Base-by-base conservation (phyloP, 2,113 vertebrate genomes). In the Plestiodon gilberti region DNA sequence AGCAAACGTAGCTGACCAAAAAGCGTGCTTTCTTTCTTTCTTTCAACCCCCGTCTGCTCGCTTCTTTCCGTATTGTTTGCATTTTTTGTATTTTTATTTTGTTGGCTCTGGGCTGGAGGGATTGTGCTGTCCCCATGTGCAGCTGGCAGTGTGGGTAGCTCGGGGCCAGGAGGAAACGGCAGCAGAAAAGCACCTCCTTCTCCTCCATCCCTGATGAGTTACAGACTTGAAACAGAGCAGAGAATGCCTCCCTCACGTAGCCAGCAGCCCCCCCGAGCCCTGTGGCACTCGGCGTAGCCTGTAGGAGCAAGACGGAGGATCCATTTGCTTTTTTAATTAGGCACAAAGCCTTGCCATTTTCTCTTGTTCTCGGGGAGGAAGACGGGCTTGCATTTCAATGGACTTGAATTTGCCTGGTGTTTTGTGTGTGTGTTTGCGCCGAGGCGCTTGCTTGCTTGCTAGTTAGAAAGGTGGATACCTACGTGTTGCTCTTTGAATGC, bases 331-430 rank as follows among this genome's bases (percentile, higher is more conserved):
- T 88, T 62, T 61, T 3, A 77, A 78, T 61, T 20, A 43, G 67
- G 67, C 81, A 84, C 81, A 23, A 71, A 48, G 75, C 33, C 59
- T 89, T 73, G 81, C 87, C 84, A 64, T 90, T 79, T 90, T 80
- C 87, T 79, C 67, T 17, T 69, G 59, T 25, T 6, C 48, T 10
- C 10, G 75, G n/a, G 73, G 33, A 55, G 55, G 28, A 10, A 52
- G 57, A 3, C 64, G 23, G n/a, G 67, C 48, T 74, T 73, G 57
- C 82, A 33, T 71, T 48, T 71, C 64, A 55, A 25, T 78, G 78
- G 52, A 23, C 83, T 86, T 64, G 40, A 48, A 67, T 75, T 64
- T n/a, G 85, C 85, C 83, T 89, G 81, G 85, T 70, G 64, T 81
- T 78, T 25, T 52, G 23, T 35, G 69, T 57, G 38, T n/a, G 70